Base-by-base conservation (phyloP, 2,888 invertebrate species). In the Synanthedon tipuliformis region DNA sequence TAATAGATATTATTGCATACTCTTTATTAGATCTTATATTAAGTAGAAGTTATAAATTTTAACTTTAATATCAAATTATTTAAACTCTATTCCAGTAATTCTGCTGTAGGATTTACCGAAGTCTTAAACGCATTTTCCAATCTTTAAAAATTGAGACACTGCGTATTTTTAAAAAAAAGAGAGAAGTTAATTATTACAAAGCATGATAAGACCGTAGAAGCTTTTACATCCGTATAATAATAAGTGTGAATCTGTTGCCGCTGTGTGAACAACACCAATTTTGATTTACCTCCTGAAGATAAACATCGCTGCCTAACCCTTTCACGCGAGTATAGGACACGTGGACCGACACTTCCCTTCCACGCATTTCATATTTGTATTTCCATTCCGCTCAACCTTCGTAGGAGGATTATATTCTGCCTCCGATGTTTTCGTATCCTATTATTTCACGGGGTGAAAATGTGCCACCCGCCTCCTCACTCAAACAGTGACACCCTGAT, bases 381-480 rank as follows among this genome's bases (percentile, higher is more conserved):
- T 84, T 77, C 79, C 78, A 82, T 84, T 83, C 80, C 78, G 77
- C 78, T 76, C 84, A 80, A 83, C 81, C 84, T 86, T 78, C 80
- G 76, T 78, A 78, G 75, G 74, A 81, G 87, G 87, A 87, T 87
- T 87, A 87, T 86, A 81, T 84, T 85, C 81, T 82, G 81, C 80
- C 79, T 85, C 75, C 83, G 78, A 87, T 86, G 85, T 87, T 87
- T 87, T 87, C 84, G 77, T 84, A 87, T 87, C 87, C 85, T 84
- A 87, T 87, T 87, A 87, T 87, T 85, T 85, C 82, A 78, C 84
- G 71, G 86, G 85, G 87, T 84, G 87, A 84, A 85, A 87, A 85
- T 87, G 75, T 82, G 78, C 82, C 83, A 75, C 81, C 85, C 82
- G 72, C 82, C 80, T 69, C 81, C 82, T 75, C 61, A 76, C 77